Conservation (phyloP, 2,797 vertebrate species). For the Clamator glandarius region DNA sequence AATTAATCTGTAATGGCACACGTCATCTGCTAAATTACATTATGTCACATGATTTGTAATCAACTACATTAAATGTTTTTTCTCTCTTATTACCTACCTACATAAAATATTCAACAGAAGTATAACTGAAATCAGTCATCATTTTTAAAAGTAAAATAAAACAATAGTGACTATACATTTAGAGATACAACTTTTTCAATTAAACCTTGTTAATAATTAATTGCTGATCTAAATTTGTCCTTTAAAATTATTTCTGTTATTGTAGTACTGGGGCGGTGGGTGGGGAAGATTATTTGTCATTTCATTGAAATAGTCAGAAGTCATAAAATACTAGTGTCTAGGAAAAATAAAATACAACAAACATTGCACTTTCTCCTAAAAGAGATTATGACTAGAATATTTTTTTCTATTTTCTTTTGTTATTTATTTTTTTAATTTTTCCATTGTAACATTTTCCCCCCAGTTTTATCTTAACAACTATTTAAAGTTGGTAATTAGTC, state of each 20-base stretch:
- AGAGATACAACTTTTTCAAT: neutral
- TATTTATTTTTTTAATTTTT: neutral
- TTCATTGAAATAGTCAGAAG: neutral
- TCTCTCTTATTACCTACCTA: neutral
- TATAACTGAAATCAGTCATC: neutral
- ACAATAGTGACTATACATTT: neutral
- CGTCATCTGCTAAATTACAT: neutral
- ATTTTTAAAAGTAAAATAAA: neutral
- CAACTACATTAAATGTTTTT: neutral
- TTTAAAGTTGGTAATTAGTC: neutral
- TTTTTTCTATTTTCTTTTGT: no score
- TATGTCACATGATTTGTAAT: neutral
- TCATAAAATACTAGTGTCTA: neutral
- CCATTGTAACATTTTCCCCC: neutral
- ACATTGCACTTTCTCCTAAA: neutral
- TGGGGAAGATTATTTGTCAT: fast-evolving
- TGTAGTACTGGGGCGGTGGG: fast-evolving
- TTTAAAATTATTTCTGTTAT: neutral
- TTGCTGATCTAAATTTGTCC: neutral
- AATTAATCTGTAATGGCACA: neutral
- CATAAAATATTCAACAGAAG: neutral
- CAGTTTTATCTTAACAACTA: neutral
- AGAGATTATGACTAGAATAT: fast-evolving
- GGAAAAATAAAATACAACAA: neutral
- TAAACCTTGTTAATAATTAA: neutral